phyloP scores from a whole-genome alignment of 2,797 vertebrate species.

The Erethizon dorsatum region DNA sequence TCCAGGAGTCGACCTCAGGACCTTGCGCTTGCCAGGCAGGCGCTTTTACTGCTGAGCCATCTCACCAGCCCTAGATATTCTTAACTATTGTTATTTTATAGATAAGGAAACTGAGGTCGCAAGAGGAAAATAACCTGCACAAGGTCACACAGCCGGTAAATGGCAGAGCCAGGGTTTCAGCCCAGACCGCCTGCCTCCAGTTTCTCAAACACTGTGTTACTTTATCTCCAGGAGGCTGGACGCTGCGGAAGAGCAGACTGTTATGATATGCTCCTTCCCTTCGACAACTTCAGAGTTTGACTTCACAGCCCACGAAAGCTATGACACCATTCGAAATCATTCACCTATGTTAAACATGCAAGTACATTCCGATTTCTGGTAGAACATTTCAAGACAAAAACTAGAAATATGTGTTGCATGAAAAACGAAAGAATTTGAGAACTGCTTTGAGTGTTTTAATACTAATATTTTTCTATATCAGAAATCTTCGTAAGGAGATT shows the following conservation, averaged over 20 bases:
- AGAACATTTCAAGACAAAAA: constrained; percentile 61
- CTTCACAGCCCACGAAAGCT: constrained; percentile 28
- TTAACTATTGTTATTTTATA: constrained; percentile 22
- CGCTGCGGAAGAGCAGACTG: background rate
- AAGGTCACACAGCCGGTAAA: constrained; percentile 23
- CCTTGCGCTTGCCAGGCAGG: too few relatives aligned
- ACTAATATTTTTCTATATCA: constrained; percentile 50
- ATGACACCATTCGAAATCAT: constrained; percentile 46
- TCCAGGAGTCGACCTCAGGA: too few relatives aligned
- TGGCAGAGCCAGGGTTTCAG: background rate
- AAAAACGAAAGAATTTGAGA: constrained; percentile 59
- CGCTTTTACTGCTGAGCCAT: too few relatives aligned
- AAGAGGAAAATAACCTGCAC: constrained; percentile 32
- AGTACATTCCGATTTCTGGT: constrained; percentile 46
- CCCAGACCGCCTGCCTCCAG: background rate
- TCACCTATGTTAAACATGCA: constrained; percentile 47
- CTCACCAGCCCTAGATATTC: background rate
- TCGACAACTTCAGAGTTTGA: constrained; percentile 36
- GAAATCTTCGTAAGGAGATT: constrained; percentile 25
- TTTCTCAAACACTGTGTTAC: background rate
- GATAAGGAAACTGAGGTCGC: background rate
- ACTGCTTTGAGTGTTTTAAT: constrained; percentile 49
- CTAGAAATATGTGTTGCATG: constrained; percentile 40
- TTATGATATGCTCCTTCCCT: background rate
- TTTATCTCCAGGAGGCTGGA: background rate